Percentiles rank a stretch among this genome's conserved stretches.
These are phyloP conservation scores for Erinaceus europaeus DNA, from an alignment of 2,113 vertebrate species.

Conservation along the genomic window DNA sequence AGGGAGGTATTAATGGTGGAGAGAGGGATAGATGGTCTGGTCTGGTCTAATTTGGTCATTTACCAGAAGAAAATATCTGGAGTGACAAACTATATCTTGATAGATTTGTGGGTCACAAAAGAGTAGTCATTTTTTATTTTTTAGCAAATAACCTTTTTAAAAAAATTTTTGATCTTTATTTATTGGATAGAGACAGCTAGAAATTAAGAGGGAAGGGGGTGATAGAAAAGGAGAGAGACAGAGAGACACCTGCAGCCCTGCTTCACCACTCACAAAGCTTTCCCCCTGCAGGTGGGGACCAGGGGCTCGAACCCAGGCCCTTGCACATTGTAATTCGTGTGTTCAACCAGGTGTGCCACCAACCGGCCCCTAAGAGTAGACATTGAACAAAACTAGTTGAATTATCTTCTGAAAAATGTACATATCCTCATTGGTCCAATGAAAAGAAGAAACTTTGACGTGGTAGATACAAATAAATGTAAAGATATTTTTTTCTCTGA, in stretches of 20 bases:
- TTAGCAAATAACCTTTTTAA: no score
- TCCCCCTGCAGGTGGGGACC: no score
- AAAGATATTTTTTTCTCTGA: background rate
- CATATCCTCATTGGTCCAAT: background rate
- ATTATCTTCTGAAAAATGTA: constrained; percentile 23
- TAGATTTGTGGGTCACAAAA: background rate
- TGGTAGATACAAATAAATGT: background rate
- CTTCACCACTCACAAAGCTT: no score
- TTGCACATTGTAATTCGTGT: no score
- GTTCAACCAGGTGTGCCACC: no score
- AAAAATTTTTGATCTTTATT: no score
- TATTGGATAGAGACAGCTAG: no score
- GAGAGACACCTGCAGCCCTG: no score
- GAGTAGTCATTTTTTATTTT: background rate
- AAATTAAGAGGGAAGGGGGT: no score
- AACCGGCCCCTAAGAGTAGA: no score
- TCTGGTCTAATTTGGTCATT: background rate
- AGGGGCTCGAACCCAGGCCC: no score
- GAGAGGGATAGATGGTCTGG: background rate
- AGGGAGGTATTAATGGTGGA: background rate
- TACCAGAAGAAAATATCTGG: background rate
- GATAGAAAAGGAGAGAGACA: no score
- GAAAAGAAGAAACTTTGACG: constrained; percentile 14
- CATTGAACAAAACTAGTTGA: constrained; percentile 6
- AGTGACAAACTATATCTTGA: background rate